Base-by-base conservation (phyloP, 2,113 vertebrate genomes). In the Erythrocebus patas region DNA sequence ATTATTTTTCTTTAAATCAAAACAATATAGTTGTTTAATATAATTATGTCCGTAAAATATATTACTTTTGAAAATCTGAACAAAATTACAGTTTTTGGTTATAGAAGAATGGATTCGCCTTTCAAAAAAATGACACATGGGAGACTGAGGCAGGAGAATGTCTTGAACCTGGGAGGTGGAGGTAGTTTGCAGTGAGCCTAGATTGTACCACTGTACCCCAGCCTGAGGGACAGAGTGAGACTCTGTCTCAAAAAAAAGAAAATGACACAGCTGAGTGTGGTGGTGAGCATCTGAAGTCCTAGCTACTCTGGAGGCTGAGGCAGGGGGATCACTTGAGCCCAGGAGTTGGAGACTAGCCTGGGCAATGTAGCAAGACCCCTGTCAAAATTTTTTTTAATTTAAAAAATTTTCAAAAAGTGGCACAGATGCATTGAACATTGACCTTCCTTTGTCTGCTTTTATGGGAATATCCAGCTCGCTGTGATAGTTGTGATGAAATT, bases 401-500 rank as follows among this genome's bases (percentile, higher is more conserved):
- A 68, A 73, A 73, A 40, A 18, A 5, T 30, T 45, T 76, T 76
- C 32, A 23, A 72, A 97, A 64, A 86, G 70, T 22, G n/a, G 8
- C n/a, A 55, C 52, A 40, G 8, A 32, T 85, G 6, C 81, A 32
- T 76, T 86, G 17, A 66, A 13, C 22, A 64, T 17, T 35, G 12
- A 50, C 61, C 68, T 97, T 97, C 81, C 93, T 95, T 66, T 81
- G 81, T 94, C 78, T 98, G 92, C 96, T 98, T 96, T 97, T 95
- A 52, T 97, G 98, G 98, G 91, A 98, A 88, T 95, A 95, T 78
- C 64, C 8, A 38, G 82, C 91, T 50, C 66, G 92, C 75, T 96
- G 76, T 52, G 27, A 55, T 76, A 50, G 45, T 43, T 25, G 1
- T 72, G 61, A 50, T 70, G 72, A 50, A 94, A 98, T 94, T 64